Conservation (phyloP, 2,888 invertebrate species). For the Phragmatobia fuliginosa region DNA sequence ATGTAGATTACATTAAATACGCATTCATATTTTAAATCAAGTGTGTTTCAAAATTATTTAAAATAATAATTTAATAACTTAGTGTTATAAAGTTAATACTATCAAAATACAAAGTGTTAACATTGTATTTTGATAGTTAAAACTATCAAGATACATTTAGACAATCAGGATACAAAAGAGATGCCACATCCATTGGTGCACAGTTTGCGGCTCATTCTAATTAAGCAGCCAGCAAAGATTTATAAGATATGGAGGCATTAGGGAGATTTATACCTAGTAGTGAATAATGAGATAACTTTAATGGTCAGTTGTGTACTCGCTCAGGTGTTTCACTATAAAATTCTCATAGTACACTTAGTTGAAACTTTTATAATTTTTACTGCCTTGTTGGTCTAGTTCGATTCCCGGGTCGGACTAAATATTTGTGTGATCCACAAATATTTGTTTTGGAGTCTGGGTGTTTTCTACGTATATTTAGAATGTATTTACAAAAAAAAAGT, state of each 20-base stretch:
- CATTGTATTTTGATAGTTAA: background rate
- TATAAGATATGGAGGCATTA: slow-evolving; percentile 85
- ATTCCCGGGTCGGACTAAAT: too few species aligned
- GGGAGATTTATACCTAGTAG: slow-evolving; percentile 80
- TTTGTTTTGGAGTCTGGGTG: too few species aligned
- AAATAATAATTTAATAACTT: too few species aligned
- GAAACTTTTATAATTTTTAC: background rate
- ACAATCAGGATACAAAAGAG: slow-evolving; percentile 16
- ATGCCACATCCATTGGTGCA: slow-evolving; percentile 48
- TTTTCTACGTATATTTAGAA: too few species aligned
- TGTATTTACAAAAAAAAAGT: too few species aligned
- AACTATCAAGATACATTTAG: background rate
- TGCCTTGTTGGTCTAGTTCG: too few species aligned
- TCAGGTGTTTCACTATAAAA: slow-evolving; percentile 28
- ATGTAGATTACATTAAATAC: background rate
- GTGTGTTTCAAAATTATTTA: too few species aligned
- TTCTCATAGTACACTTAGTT: slow-evolving; percentile 13
- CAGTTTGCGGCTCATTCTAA: slow-evolving; percentile 70
- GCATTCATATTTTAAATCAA: background rate
- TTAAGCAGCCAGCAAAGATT: slow-evolving; percentile 81
- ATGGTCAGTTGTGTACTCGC: slow-evolving; percentile 63
- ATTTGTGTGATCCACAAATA: too few species aligned
- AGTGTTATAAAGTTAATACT: too few species aligned
- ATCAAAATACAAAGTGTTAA: too few species aligned
- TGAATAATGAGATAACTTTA: slow-evolving; percentile 82